A percentile compares a stretch with the other conserved stretches of the same genome.
These are phyloP conservation scores for Menura novaehollandiae DNA, from an alignment of 2,113 vertebrate genomes.

Conservation along the genomic window DNA sequence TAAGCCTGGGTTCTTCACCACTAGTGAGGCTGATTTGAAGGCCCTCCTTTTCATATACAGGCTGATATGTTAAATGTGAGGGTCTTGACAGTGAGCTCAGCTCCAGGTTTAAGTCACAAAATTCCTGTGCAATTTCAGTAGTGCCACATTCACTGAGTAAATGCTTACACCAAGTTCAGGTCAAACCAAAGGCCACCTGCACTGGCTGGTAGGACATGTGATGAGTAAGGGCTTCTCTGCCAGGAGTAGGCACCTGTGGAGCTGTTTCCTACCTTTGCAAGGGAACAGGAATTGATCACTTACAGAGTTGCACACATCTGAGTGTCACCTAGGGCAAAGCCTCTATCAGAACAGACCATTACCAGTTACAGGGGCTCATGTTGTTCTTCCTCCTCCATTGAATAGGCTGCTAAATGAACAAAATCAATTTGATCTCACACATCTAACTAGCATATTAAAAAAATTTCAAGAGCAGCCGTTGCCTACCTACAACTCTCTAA, in stretches of 20 bases:
- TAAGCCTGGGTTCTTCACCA: not conserved
- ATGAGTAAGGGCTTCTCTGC: not conserved
- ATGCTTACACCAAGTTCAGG: not conserved
- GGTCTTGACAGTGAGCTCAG: not conserved
- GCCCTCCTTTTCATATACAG: not conserved
- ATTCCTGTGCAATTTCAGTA: not conserved
- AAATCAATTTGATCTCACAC: conserved; percentile 29
- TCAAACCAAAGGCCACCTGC: not conserved
- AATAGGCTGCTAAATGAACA: conserved; percentile 57
- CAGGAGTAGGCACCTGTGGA: not conserved
- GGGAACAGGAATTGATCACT: not conserved
- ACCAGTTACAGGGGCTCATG: not conserved
- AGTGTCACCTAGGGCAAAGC: not conserved
- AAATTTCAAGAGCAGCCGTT: conserved; percentile 32
- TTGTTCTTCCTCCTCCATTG: not conserved
- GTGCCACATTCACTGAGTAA: not conserved
- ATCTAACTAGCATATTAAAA: conserved; percentile 33
- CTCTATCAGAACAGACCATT: not conserved
- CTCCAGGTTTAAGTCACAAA: not conserved
- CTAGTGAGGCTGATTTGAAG: not conserved
- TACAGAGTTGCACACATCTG: not conserved
- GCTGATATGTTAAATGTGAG: not conserved
- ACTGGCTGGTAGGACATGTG: not conserved
- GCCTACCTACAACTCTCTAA: conserved; percentile 56
- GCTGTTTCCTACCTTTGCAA: not conserved